Percentiles rank a stretch among this genome's conserved stretches.
phyloP scores from a whole-genome alignment of 2,797 vertebrate genomes.

The Lateolabrax maculatus region DNA sequence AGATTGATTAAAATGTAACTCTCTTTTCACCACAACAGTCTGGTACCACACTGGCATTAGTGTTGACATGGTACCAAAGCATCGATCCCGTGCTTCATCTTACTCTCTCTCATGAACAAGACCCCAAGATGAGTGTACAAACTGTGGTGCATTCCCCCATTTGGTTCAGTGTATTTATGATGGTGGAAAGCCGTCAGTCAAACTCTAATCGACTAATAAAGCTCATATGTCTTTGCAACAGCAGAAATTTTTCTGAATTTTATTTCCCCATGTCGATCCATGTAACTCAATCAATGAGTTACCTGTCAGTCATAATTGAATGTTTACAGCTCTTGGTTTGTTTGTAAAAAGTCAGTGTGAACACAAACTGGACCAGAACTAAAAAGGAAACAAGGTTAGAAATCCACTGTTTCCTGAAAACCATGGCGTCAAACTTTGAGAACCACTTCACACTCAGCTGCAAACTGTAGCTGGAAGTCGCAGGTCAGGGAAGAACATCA shows the following conservation, averaged over 20 bases:
- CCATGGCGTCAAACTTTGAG: not conserved
- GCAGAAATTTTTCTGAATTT: too few species aligned
- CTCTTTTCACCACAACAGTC: not conserved
- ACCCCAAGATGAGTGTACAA: too few species aligned
- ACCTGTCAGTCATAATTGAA: not conserved
- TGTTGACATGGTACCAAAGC: not conserved
- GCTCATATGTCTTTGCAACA: too few species aligned
- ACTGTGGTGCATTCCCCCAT: too few species aligned
- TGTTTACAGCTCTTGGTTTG: not conserved
- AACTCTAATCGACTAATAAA: too few species aligned
- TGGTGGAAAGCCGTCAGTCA: not conserved
- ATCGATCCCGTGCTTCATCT: not conserved
- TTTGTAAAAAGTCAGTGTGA: too few species aligned
- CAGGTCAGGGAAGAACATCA: not conserved
- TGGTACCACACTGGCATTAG: not conserved
- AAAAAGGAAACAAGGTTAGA: too few species aligned
- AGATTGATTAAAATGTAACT: not conserved
- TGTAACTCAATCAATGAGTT: not conserved
- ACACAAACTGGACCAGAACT: not conserved
- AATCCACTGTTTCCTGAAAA: not conserved
- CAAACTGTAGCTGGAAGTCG: not conserved
- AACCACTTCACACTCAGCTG: not conserved
- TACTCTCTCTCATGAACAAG: not conserved
- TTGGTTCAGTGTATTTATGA: not conserved
- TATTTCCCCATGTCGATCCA: too few species aligned